phyloP scores from a whole-genome alignment of 2,888 invertebrate species.

The Tinea pellionella region DNA sequence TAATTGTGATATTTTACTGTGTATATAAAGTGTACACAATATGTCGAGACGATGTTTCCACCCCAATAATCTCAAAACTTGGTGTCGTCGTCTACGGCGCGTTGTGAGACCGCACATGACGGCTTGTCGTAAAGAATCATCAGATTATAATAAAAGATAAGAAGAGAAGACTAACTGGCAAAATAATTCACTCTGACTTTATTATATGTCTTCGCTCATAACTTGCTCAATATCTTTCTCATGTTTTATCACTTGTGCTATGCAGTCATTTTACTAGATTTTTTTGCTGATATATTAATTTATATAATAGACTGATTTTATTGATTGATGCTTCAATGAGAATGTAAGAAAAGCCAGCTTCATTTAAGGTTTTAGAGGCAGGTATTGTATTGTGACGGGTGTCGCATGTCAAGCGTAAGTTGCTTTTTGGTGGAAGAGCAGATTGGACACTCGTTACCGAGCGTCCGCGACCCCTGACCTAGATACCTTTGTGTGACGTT shows the following conservation, averaged over 20 bases:
- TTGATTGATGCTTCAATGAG: background rate
- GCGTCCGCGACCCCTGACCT: background rate
- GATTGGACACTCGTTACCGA: background rate
- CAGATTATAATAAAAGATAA: background rate
- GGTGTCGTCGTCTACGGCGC: slow-evolving; percentile 15
- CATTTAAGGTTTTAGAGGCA: background rate
- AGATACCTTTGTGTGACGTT: slow-evolving; percentile 7
- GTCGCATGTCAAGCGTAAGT: slow-evolving; percentile 8
- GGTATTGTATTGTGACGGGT: background rate
- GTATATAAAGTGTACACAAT: slow-evolving; percentile 25
- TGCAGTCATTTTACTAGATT: too few species aligned
- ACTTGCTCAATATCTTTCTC: too few species aligned
- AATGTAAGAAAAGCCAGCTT: background rate
- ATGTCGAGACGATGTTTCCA: slow-evolving; percentile 27
- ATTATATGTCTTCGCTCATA: background rate
- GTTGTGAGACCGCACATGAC: background rate
- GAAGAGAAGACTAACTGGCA: background rate
- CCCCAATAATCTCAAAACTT: slow-evolving; percentile 21
- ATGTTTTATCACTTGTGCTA: too few species aligned
- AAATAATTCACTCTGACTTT: background rate
- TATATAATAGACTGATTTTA: background rate
- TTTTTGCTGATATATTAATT: too few species aligned
- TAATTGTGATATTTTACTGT: background rate
- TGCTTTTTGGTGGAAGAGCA: background rate
- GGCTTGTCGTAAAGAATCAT: slow-evolving; percentile 6